Evolutionary conservation across 2,888 invertebrate species (phyloP), one percentile per base, ranked within the genome.

Genomic region (Palloptera scutellata): DNA sequence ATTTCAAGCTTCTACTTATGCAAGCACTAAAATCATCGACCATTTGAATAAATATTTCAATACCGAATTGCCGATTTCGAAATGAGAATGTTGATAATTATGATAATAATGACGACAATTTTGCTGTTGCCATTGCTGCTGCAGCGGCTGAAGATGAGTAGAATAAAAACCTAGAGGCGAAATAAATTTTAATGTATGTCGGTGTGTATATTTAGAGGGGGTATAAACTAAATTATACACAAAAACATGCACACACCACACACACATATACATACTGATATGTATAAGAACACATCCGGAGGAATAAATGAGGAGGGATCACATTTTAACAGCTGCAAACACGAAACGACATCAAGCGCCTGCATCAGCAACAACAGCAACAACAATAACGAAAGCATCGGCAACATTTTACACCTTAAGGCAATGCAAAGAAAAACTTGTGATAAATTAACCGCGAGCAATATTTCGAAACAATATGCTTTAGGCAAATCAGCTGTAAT

Each of bases 361-460:
- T 75, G 76, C 78, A 75, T 75, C 43, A 58, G 48, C 63, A 52
- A 53, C 43, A 65, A 20, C 64, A 59, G 15, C 40, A 57, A 43
- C 61, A 55, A 64, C 60, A 63, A 54, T 64, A 61, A 66, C 66
- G 51, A 62, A 54, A 66, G 63, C 61, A 69, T 66, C 70, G 72
- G 71, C 73, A 73, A 81, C 81, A 82, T 81, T 81, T 80, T 78
- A 73, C 74, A 75, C 68, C 82, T 68, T 19, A 19, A 62, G 75
- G 81, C 78, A 60, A 73, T 74, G 76, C 79, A 81, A 81, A 81
- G 82, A 81, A 82, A 82, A 81, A 82, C 82, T 81, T 81, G 81
- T 82, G 82, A 81, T 82, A 81, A 82, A 82, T 81, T 81, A 71
- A 76, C 81, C 77, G 15, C 57, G n/a, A 69, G 81, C 64, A 45